Evolutionary conservation across 2,888 invertebrate species (phyloP).

Genomic region (Eupithecia centaureata): DNA sequence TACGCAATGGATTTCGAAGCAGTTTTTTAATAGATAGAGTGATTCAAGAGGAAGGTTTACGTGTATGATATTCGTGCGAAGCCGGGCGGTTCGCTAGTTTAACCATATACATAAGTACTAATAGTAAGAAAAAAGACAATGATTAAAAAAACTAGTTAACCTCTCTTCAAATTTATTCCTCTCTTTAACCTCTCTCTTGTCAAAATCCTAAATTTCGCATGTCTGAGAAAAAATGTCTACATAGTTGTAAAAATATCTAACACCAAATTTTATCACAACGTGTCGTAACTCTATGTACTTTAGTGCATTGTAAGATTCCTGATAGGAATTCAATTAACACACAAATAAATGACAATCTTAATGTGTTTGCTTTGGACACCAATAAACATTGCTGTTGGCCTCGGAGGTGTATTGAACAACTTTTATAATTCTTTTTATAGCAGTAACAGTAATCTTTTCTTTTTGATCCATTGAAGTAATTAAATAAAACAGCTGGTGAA

Average conservation of each 20-base stretch:
- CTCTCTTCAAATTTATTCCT: no score
- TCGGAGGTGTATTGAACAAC: constrained; percentile 21
- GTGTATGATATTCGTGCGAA: no score
- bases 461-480: not conserved
- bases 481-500: not conserved
- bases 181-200: no score
- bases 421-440: constrained; percentile 10
- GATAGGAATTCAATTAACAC: constrained; percentile 46
- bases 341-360: constrained; percentile 40
- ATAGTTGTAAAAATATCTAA: not conserved
- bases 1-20: no score
- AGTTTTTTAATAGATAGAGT: no score
- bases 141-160: no score
- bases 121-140: no score
- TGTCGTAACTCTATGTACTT: not conserved
- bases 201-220: not conserved
- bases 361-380: constrained; percentile 42
- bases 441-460: not conserved
- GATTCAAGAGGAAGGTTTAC: no score
- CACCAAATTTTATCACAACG: not conserved
- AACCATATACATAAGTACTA: no score
- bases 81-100: no score
- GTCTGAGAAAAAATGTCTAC: not conserved
- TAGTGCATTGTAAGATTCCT: constrained; percentile 1
- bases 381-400: constrained; percentile 38